Base-by-base conservation (phyloP, 2,797 vertebrate genomes). In the Numenius phaeopus region DNA sequence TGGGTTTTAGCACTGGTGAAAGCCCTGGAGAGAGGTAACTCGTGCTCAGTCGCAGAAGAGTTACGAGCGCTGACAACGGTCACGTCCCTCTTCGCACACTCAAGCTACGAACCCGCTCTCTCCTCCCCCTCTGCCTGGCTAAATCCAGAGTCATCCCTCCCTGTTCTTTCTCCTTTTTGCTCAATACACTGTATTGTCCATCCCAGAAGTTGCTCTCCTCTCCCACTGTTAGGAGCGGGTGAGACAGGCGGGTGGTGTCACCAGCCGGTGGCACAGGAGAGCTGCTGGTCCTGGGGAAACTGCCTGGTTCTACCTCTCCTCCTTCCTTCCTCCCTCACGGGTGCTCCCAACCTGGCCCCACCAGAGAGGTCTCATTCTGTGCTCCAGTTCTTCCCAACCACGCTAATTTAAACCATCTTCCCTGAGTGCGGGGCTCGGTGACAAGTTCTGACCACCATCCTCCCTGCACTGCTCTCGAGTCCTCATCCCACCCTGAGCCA, bases 61-160 rank as follows among this genome's bases (percentile, higher is more conserved):
- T 64, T 79, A 83, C 0, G 37, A 42, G 64, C 55, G 3, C 34
- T 30, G 88, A 22, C 70, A 49, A 29, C 1, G 10, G 75, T 4
- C 27, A 39, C 5, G 16, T 52, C 83, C 75, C 65, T 69, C 59
- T 30, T 15, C 3, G 3, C 39, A 6, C 42, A 24, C 32, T 5
- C 69, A 21, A 10, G 1, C 2, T 15, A 11, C 0, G 1, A n/a
- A 26, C 34, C 19, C 1, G 0, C 3, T 19, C 72, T 16, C 57
- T 39, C 46, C 52, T n/a, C 62, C 44, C 14, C 7, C 69, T 9
- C 66, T 19, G 39, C 40, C 78, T 18, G 54, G 54, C n/a, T 13
- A 6, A 13, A 23, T 26, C 86, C 62, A 8, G 21, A 47, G 9
- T 8, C 49, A 20, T 5, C 5, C 57, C 57, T 26, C 54, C 47